These are phyloP conservation scores for Anas capensis DNA, from an alignment of 2,797 vertebrate genomes.

Conservation along the genomic window DNA sequence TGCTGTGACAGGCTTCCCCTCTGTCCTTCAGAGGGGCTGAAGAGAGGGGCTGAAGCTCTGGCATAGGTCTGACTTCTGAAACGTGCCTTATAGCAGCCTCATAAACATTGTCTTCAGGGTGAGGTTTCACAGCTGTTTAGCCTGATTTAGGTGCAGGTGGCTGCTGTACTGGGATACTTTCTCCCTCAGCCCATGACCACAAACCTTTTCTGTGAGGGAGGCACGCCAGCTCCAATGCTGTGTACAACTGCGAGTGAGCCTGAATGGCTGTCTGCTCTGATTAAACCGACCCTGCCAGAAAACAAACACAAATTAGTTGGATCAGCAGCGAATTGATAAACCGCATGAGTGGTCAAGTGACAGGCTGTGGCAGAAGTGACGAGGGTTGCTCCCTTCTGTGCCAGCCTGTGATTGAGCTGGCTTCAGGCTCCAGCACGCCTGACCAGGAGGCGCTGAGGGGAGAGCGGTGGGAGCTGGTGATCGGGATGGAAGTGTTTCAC, in stretches of 20 bases:
- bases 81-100: not conserved
- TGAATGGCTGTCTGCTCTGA: not conserved
- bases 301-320: slow-evolving; percentile 27
- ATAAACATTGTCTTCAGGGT: not conserved
- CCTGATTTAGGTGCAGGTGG: not conserved
- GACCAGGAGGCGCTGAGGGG: rapidly evolving
- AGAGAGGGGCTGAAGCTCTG: not conserved
- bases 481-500: not conserved
- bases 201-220: not conserved
- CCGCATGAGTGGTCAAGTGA: not conserved
- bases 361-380: not conserved
- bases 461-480: not conserved
- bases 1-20: not conserved
- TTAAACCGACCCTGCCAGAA: slow-evolving; percentile 40
- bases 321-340: slow-evolving; percentile 8
- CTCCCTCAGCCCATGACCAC: not conserved
- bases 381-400: not conserved
- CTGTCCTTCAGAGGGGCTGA: not conserved
- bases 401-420: not conserved
- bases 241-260: not conserved
- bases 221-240: not conserved
- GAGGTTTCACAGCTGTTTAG: not conserved
- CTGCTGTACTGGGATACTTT: not conserved
- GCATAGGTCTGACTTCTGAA: not conserved
- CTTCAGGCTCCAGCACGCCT: not conserved